A percentile compares a stretch with the other conserved stretches of the same genome.
These are phyloP conservation scores for Megamerina dolium DNA, from an alignment of 2,888 invertebrate species.

Conservation along the genomic window DNA sequence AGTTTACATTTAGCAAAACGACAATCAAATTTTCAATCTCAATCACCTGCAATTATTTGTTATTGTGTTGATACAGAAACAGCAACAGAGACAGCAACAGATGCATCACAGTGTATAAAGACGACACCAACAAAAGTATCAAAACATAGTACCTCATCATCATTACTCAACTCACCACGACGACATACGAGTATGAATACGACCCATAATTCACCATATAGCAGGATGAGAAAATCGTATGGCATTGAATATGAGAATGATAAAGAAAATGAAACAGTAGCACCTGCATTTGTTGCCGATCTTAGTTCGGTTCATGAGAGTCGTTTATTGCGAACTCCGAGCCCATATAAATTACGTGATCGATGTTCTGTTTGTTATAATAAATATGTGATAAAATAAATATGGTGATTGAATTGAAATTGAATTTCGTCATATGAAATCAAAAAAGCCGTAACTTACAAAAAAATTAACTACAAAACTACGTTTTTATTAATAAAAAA, in stretches of 20 bases:
- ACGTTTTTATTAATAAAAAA: too few relatives aligned
- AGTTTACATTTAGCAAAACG: background rate
- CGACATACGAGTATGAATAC: too few relatives aligned
- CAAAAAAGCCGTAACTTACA: too few relatives aligned
- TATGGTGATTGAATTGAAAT: too few relatives aligned
- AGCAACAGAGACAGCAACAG: too few relatives aligned
- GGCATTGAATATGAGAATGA: constrained; percentile 12
- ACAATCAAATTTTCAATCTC: too few relatives aligned
- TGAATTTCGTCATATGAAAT: too few relatives aligned
- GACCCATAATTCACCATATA: constrained; percentile 34
- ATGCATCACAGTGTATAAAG: background rate
- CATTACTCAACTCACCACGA: constrained; percentile 27
- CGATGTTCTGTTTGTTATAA: constrained; percentile 38
- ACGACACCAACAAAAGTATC: background rate
- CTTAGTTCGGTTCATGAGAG: constrained; percentile 13
- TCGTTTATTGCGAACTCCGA: constrained; percentile 8
- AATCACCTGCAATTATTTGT: too few relatives aligned
- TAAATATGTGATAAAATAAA: constrained; percentile 33
- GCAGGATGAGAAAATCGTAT: constrained; percentile 24
- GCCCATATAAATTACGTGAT: constrained; percentile 27
- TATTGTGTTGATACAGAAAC: too few relatives aligned
- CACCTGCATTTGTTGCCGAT: constrained; percentile 16
- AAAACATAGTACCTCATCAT: constrained; percentile 20
- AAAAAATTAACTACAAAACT: too few relatives aligned
- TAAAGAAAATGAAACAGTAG: constrained; percentile 20